Evolutionary conservation across 2,888 invertebrate species (phyloP).

Genomic region (Cylindroiulus punctatus): DNA sequence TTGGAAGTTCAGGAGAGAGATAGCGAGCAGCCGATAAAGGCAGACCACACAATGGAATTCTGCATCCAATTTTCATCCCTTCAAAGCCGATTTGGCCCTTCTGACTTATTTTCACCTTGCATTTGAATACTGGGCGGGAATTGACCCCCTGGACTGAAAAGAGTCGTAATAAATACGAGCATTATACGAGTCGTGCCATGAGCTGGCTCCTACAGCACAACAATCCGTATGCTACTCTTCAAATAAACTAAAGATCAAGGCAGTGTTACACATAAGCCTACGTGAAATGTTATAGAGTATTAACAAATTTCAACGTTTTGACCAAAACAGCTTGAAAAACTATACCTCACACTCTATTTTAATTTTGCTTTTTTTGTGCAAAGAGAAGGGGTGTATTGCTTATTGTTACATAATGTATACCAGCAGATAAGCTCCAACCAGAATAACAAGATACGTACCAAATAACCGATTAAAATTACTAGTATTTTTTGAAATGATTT

Average conservation of each 20-base stretch:
- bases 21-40: slow-evolving; percentile 13
- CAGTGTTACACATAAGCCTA: neutral
- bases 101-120: neutral
- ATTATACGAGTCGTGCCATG: neutral
- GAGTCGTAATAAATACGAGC: neutral
- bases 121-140: slow-evolving; percentile 28
- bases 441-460: too few species aligned
- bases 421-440: too few species aligned
- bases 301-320: too few species aligned
- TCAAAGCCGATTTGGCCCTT: slow-evolving; percentile 37
- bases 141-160: slow-evolving; percentile 1
- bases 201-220: neutral
- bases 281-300: neutral
- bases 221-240: neutral
- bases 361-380: too few species aligned
- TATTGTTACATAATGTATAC: too few species aligned
- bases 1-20: slow-evolving; percentile 25
- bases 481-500: neutral
- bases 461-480: too few species aligned
- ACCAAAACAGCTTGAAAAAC: too few species aligned
- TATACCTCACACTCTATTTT: too few species aligned
- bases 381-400: too few species aligned
- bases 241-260: neutral
- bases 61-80: slow-evolving; percentile 33
- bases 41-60: slow-evolving; percentile 42